Evolutionary conservation across 2,113 vertebrate genomes (phyloP).

Genomic region (Cyanoderma ruficeps): DNA sequence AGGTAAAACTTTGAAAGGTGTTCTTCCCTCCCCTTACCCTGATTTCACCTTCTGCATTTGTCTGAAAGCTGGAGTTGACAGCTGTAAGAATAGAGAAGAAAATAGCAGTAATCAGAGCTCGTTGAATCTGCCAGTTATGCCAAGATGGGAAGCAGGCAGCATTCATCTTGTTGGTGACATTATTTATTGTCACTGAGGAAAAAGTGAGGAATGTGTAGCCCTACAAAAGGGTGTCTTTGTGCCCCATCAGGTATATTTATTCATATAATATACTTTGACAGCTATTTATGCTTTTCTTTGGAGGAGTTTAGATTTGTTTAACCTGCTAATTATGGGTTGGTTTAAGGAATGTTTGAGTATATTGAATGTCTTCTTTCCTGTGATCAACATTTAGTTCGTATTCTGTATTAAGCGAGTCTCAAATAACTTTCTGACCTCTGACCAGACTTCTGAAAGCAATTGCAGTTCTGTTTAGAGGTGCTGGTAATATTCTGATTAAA

Average conservation of each 20-base stretch:
- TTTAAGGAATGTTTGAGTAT: neutral
- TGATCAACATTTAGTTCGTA: neutral
- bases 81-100: neutral
- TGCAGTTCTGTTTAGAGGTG: neutral
- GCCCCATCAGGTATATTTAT: neutral
- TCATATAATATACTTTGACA: neutral
- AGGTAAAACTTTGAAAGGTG: neutral
- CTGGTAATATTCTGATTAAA: neutral
- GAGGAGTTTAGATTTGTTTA: neutral
- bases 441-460: neutral
- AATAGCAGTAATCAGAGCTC: conserved; percentile 8
- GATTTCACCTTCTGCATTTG: neutral
- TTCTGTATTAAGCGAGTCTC: neutral
- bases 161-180: neutral
- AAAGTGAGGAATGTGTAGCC: neutral
- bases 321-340: neutral
- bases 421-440: neutral
- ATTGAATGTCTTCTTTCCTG: neutral
- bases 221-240: neutral
- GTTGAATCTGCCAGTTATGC: neutral
- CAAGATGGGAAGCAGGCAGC: neutral
- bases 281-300: neutral
- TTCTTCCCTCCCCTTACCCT: neutral
- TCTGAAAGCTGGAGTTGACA: conserved; percentile 10
- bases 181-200: neutral